Percentiles rank a stretch among this genome's conserved stretches.
Evolutionary conservation across 1,140 invertebrate species (phyloP).

Genomic region (Epicauta chinensis): DNA sequence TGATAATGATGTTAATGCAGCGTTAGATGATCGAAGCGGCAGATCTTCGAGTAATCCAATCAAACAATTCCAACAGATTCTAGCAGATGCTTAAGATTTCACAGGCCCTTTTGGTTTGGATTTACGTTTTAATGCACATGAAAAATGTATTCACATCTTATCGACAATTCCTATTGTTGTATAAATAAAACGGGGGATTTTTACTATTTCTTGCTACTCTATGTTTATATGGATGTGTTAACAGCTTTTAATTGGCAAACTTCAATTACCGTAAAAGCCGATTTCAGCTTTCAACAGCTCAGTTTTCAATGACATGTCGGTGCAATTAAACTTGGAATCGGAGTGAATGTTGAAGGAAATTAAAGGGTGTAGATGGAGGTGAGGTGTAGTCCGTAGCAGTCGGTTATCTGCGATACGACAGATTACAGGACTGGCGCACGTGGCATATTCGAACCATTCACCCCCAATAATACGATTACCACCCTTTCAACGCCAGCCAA

Average conservation of each 20-base stretch:
- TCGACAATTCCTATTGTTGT: not conserved
- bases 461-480: slow-evolving; percentile 5
- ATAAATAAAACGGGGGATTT: not conserved
- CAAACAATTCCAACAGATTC: slow-evolving; percentile 29
- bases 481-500: not conserved
- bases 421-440: slow-evolving; percentile 28
- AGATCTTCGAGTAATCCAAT: slow-evolving; percentile 30
- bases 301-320: slow-evolving; percentile 19
- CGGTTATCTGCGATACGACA: slow-evolving; percentile 31
- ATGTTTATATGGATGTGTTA: not conserved
- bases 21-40: slow-evolving; percentile 25
- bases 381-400: slow-evolving; percentile 31
- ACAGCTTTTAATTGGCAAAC: not conserved
- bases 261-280: slow-evolving; percentile 3
- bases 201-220: not conserved
- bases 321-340: slow-evolving; percentile 31
- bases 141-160: slow-evolving; percentile 7
- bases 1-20: slow-evolving; percentile 33
- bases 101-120: slow-evolving; percentile 20
- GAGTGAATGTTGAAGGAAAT: slow-evolving; percentile 27
- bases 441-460: slow-evolving; percentile 12
- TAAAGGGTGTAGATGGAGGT: slow-evolving; percentile 31
- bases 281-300: slow-evolving; percentile 21
- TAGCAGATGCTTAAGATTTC: slow-evolving; percentile 23
- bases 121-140: slow-evolving; percentile 20